Conservation (phyloP, 2,113 vertebrate genomes). For the Chunga burmeisteri region DNA sequence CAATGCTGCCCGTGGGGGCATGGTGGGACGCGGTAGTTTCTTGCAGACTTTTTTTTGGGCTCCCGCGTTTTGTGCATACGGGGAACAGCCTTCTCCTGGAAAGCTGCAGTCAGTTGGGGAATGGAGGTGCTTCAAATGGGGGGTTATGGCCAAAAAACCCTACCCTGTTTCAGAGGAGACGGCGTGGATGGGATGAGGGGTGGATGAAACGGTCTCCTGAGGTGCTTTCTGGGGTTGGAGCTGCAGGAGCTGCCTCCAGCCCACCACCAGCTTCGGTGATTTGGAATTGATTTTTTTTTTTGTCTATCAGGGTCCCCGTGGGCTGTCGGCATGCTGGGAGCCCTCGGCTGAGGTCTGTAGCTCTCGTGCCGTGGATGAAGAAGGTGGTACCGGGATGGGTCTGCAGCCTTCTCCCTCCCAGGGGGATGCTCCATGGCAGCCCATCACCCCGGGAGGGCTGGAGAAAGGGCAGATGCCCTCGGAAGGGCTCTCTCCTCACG, state of each 20-base stretch:
- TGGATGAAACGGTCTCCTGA: neutral
- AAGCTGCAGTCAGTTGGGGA: neutral
- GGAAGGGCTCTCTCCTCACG: neutral
- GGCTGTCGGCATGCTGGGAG: neutral
- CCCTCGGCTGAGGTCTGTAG: neutral
- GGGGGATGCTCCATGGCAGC: neutral
- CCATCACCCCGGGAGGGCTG: neutral
- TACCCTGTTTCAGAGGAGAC: neutral
- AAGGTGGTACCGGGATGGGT: neutral
- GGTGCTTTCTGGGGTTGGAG: neutral
- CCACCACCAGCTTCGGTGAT: neutral
- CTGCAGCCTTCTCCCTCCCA: neutral
- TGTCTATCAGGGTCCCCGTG: rapidly evolving
- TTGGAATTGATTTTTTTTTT: neutral
- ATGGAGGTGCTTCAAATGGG: neutral
- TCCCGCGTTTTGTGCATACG: neutral
- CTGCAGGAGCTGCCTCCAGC: neutral
- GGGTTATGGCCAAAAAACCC: neutral
- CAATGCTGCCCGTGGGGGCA: neutral
- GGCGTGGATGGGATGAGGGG: rapidly evolving
- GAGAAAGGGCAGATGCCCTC: neutral
- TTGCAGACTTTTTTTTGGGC: rapidly evolving
- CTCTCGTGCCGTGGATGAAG: rapidly evolving
- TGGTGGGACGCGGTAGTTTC: neutral
- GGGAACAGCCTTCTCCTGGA: neutral